A percentile compares a stretch with the other conserved stretches of the same genome.
Conservation (phyloP, 1,140 invertebrate species). For the Drosophila bocqueti region DNA sequence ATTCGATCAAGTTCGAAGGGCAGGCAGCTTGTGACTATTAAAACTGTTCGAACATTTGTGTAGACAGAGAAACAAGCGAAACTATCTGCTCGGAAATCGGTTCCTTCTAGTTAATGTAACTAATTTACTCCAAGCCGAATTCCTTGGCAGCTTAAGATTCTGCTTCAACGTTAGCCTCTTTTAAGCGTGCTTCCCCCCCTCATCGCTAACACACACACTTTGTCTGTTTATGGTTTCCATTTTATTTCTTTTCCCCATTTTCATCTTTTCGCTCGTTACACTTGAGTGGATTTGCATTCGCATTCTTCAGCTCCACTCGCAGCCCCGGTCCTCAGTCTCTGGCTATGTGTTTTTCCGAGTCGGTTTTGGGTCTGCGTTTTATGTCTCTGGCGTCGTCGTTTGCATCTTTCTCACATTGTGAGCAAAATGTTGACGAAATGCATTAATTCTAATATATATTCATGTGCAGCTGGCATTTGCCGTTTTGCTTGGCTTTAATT, state of each 20-base stretch:
- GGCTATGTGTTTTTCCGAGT: constrained; percentile 5
- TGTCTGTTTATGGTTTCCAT: constrained; percentile 59
- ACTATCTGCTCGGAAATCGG: not conserved
- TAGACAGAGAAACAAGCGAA: too few relatives aligned
- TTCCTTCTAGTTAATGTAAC: constrained; percentile 13
- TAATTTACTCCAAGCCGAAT: constrained; percentile 18
- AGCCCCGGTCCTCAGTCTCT: not conserved
- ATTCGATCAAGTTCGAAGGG: constrained; percentile 8
- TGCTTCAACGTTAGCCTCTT: not conserved
- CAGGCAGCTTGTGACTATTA: not conserved
- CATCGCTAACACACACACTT: constrained; percentile 30
- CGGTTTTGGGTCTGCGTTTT: constrained; percentile 38
- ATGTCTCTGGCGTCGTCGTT: constrained; percentile 45
- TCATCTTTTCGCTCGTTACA: constrained; percentile 19
- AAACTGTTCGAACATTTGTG: not conserved
- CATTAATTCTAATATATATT: constrained; percentile 73
- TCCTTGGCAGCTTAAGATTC: not conserved
- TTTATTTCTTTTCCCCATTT: constrained; percentile 33
- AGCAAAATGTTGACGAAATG: constrained; percentile 63
- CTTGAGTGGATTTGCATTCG: constrained; percentile 43
- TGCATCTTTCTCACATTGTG: constrained; percentile 41
- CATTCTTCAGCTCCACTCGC: constrained; percentile 21
- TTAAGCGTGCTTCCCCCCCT: not conserved
- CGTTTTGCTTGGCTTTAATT: constrained; percentile 59
- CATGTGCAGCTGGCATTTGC: constrained; percentile 51